phyloP scores from a whole-genome alignment of 2,797 vertebrate genomes.

The Pteronotus mesoamericanus region DNA sequence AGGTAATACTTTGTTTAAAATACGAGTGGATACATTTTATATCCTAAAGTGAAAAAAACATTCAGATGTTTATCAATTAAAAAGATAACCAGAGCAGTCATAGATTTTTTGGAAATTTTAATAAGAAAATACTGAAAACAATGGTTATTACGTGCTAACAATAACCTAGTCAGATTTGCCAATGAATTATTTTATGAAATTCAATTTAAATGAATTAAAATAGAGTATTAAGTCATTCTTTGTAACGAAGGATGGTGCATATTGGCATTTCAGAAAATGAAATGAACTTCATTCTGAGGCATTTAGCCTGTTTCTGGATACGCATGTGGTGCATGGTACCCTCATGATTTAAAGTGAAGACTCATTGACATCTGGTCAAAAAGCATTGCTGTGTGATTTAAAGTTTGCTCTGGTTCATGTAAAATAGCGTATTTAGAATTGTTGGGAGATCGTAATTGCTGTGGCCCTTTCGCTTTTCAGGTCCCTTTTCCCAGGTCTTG shows the following conservation, averaged over 20 bases:
- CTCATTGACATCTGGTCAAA: neutral
- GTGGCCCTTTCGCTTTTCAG: constrained; percentile 78
- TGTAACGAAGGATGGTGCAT: neutral
- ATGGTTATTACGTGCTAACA: neutral
- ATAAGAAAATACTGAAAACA: neutral
- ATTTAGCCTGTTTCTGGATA: neutral
- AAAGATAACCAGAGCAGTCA: neutral
- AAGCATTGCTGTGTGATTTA: neutral
- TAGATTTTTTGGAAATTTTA: neutral
- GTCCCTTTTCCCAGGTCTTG: constrained; percentile 94
- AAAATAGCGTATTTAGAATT: neutral
- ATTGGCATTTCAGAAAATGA: constrained; percentile 27
- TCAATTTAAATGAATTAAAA: neutral
- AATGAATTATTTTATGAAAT: neutral
- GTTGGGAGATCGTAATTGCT: neutral
- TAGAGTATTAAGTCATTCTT: neutral
- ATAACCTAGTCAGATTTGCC: neutral
- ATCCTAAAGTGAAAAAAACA: neutral
- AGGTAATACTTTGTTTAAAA: neutral
- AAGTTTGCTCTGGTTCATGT: neutral
- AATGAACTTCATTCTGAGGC: neutral
- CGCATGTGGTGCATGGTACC: neutral
- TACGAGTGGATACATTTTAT: neutral
- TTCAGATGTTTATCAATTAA: neutral
- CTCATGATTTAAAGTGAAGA: constrained; percentile 28